Evolutionary conservation across 2,888 invertebrate species (phyloP).

Genomic region (Morinoia aosen): DNA sequence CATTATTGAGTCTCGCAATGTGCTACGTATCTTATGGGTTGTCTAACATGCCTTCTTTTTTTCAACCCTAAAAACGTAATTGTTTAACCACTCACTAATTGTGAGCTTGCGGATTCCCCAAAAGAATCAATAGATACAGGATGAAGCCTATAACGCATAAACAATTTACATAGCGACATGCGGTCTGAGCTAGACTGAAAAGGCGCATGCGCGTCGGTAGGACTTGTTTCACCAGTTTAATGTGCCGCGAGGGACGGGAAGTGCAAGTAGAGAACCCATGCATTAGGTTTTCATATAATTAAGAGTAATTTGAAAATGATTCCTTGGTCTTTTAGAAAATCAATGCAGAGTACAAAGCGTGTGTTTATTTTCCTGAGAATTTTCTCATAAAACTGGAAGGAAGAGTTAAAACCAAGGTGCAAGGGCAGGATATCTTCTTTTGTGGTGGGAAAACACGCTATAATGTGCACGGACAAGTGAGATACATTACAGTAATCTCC

Average conservation of each 20-base stretch:
- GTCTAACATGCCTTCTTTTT: no score
- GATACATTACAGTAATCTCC: slow-evolving; percentile 9
- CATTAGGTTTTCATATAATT: slow-evolving; percentile 37
- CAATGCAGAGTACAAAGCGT: slow-evolving; percentile 12
- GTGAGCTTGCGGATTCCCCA: no score
- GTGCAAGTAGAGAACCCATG: background rate
- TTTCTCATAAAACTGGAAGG: slow-evolving; percentile 18
- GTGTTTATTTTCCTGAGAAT: slow-evolving; percentile 25
- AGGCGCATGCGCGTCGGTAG: background rate
- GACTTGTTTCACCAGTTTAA: background rate
- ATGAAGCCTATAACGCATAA: no score
- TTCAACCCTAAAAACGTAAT: no score
- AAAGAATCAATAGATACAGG: no score
- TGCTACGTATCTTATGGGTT: no score
- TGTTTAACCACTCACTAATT: no score
- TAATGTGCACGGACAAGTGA: slow-evolving; percentile 3
- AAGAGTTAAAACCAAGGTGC: background rate
- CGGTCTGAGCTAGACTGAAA: background rate
- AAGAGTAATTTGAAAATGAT: background rate
- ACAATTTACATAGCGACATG: background rate
- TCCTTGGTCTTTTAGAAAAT: slow-evolving; percentile 7
- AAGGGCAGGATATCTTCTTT: slow-evolving; percentile 5
- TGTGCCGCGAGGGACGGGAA: background rate
- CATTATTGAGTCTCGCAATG: no score
- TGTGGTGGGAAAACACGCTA: slow-evolving; percentile 12